Evolutionary conservation across 2,113 vertebrate species (phyloP), one percentile per base, ranked within the genome.

Genomic region (Nesoenas mayeri): DNA sequence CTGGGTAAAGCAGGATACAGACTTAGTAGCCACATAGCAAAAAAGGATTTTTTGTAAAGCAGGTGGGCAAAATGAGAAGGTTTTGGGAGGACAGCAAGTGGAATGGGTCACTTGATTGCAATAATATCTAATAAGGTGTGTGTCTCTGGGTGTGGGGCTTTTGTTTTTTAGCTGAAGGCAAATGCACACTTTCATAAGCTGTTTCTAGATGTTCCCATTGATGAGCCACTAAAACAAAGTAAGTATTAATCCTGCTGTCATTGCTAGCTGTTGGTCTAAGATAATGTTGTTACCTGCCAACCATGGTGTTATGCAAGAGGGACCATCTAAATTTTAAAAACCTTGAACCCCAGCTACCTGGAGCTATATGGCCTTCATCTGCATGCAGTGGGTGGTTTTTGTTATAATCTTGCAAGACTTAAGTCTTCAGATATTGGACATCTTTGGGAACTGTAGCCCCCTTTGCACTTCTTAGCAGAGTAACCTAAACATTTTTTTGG

Each of bases 131-230:
- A 89, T 57, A 51, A 82, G 26, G 18, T 48, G 15, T 86, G 12
- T 95, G 19, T 96, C 69, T 50, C 65, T 40, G 87, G 21, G 65
- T 69, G 64, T 93, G 29, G 77, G 83, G 40, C 88, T 93, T 92
- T 95, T 95, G 77, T 96, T 94, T 96, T 98, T 79, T 89, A 99
- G 99, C 97, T 98, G 24, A 99, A 99, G 96, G 98, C 98, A 77
- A 99, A 99, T 70, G 97, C 98, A 95, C 99, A 99, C 66, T 99
- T 98, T 96, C 99, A 99, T 98, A 99, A 99, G 98, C 94, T 99
- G 95, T 99, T 99, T 93, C 98, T 99, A 96, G 98, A 99, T 88
- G 98, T 99, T 97, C 98, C 98, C 69, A 98, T 97, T 65, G 99
- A 99, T 48, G 99, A 99, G 44, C 97, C 98, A 15, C 97, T 99